phyloP scores from a whole-genome alignment of 2,113 vertebrate species.

The Calcarius ornatus region DNA sequence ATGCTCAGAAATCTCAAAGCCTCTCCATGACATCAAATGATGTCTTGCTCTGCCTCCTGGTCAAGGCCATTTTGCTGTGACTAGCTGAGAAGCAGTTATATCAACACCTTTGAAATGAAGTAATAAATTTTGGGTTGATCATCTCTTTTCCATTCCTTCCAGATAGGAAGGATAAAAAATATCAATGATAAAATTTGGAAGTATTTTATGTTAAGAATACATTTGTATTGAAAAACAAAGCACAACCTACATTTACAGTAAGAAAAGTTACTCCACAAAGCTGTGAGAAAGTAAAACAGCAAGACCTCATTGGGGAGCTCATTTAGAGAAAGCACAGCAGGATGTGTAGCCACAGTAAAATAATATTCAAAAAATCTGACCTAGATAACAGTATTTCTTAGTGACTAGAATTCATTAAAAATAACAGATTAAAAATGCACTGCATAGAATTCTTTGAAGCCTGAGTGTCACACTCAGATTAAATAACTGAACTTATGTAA shows the following conservation, averaged over 20 bases:
- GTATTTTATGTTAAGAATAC: background rate
- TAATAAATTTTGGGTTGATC: background rate
- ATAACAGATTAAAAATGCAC: conserved; percentile 25
- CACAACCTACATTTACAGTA: background rate
- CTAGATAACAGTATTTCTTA: conserved; percentile 50
- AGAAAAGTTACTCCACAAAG: background rate
- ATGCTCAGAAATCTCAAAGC: background rate
- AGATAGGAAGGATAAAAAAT: background rate
- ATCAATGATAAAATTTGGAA: background rate
- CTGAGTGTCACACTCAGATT: conserved; percentile 3
- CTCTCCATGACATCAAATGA: background rate
- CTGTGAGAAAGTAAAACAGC: background rate
- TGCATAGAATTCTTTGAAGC: conserved; percentile 28
- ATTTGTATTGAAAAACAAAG: background rate
- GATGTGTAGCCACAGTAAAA: background rate
- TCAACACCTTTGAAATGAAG: background rate
- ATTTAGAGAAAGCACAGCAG: conserved; percentile 28
- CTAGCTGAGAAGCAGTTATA: background rate
- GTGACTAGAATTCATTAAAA: conserved; percentile 47
- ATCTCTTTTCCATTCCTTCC: background rate
- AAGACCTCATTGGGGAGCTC: conserved; percentile 15
- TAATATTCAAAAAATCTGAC: conserved; percentile 42
- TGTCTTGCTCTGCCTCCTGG: background rate
- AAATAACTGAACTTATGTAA: background rate
- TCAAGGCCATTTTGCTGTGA: background rate